phyloP scores from a whole-genome alignment of 2,888 invertebrate genomes.

The Drosophila macrothrix region DNA sequence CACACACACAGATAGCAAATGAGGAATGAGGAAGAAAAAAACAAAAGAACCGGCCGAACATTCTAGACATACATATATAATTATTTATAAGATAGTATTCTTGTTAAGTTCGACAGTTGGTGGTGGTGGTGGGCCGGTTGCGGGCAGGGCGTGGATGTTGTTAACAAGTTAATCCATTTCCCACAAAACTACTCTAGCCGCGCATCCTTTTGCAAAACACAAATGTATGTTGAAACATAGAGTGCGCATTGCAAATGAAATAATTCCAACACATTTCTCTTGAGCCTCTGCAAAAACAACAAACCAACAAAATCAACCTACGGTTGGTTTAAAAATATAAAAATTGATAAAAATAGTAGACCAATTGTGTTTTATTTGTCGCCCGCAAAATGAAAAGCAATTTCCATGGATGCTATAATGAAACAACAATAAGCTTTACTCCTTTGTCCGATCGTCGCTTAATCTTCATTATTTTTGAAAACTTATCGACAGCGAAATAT shows the following conservation, averaged over 20 bases:
- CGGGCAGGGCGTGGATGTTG: constrained; percentile 4
- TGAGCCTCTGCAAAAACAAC: constrained; percentile 56
- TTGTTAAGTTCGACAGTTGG: constrained; percentile 45
- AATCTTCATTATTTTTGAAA: neutral
- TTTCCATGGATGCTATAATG: neutral
- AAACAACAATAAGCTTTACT: neutral
- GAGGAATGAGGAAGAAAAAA: constrained; percentile 11
- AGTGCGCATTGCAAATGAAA: constrained; percentile 31
- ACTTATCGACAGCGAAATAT: neutral
- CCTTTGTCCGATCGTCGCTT: neutral
- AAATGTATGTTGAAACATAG: constrained; percentile 25
- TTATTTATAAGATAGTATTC: constrained; percentile 48
- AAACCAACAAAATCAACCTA: constrained; percentile 73
- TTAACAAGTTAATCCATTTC: constrained; percentile 8
- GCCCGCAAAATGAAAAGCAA: neutral
- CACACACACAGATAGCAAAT: constrained; percentile 14
- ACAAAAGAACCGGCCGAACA: constrained; percentile 23
- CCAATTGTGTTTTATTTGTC: constrained; percentile 48
- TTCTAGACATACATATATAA: constrained; percentile 31
- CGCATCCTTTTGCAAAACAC: constrained; percentile 16
- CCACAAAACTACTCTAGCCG: neutral
- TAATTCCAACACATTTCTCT: constrained; percentile 38
- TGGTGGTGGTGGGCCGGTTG: neutral
- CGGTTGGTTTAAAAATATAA: constrained; percentile 82
- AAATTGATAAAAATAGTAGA: constrained; percentile 84